Evolutionary conservation across 2,888 invertebrate genomes (phyloP), one percentile per base, ranked within the genome.

Genomic region (Drosophila tanythrix): DNA sequence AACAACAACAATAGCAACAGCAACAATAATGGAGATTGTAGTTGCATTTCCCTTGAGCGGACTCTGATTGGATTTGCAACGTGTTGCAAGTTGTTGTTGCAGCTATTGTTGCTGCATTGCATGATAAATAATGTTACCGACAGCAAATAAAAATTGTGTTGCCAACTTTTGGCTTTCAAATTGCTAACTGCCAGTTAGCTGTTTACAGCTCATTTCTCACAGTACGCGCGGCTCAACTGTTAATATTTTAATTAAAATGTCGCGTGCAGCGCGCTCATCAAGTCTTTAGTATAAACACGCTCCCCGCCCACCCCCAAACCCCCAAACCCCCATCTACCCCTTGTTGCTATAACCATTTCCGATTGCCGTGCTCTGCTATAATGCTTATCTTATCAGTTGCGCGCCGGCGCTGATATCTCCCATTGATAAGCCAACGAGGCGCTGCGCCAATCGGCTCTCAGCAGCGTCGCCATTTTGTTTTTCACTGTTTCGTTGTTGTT

Each of bases 201-300:
- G 50, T 77, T 66, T 62, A 43, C 67, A 67, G 63, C 74, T 65
- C 57, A 61, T 68, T 65, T 62, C 52, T 68, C 58, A 66, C 51
- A 33, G 29, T 31, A 21, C 5, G 51, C 10, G 51, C 40, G 13
- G 25, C 50, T 62, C 18, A 52, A 64, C 61, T 50, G 59, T 77
- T 81, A 72, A 77, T 77, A 81, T 83, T 86, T 86, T 90, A 89
- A 87, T 87, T 87, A 89, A 83, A 83, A 79, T 76, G 63, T 83
- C 66, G 87, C 90, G 65, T 89, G 89, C 55, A 40, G 38, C 38
- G 38, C n/a, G 46, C 65, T 40, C 65, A 72, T 79, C 69, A 73
- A 56, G 48, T 21, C 33, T 35, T 36, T 25, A n/a, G 21, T 35
- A 27, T 18, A 25, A 51, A 35, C 43, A 61, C 38, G 33, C 21